These are phyloP conservation scores for Rotaria macrura DNA, from an alignment of 2,888 invertebrate genomes.

Conservation along the genomic window DNA sequence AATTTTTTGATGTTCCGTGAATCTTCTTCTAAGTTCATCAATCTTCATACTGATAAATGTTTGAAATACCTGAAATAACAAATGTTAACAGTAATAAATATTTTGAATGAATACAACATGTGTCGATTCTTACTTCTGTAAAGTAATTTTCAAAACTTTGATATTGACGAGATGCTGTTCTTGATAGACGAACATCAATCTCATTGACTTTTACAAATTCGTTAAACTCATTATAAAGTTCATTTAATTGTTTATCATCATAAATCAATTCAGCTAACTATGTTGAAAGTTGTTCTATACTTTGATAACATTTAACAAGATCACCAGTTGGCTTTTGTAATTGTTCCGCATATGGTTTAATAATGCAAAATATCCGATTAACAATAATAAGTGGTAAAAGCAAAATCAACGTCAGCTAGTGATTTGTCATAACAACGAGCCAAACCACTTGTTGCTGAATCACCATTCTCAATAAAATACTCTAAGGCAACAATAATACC, in stretches of 20 bases:
- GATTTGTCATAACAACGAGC: background rate
- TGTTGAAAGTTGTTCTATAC: background rate
- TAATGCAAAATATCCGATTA: background rate
- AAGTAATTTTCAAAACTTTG: background rate
- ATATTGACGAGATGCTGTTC: background rate
- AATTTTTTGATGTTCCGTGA: background rate
- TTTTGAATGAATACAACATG: background rate
- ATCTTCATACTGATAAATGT: background rate
- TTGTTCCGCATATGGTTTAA: background rate
- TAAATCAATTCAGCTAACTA: background rate
- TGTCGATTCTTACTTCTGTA: background rate
- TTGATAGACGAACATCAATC: background rate
- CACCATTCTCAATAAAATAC: background rate
- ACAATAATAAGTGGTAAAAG: background rate
- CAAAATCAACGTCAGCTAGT: background rate
- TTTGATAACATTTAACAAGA: background rate
- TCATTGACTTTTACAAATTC: background rate
- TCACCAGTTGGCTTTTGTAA: background rate
- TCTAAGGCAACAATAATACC: background rate
- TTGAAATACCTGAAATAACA: background rate
- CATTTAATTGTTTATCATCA: background rate
- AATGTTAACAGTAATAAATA: background rate
- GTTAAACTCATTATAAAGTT: background rate
- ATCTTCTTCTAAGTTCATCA: background rate
- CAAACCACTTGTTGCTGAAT: background rate